Conservation (phyloP, 1,140 invertebrate species). For the Eueides isabella region DNA sequence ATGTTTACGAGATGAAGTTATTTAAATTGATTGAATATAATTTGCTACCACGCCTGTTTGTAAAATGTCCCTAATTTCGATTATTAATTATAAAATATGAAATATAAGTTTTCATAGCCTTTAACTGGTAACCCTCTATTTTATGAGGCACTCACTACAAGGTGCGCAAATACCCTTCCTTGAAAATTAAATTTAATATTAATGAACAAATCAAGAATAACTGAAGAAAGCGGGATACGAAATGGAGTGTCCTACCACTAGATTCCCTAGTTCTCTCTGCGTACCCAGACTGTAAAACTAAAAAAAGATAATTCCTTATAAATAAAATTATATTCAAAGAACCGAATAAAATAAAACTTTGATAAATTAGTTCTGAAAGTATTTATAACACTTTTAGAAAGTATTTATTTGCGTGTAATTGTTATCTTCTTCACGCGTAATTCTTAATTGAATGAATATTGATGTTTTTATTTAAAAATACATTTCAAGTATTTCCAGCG, state of each 20-base stretch:
- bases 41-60: constrained; percentile 11
- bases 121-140: too few relatives aligned
- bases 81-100: background rate
- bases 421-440: constrained; percentile 40
- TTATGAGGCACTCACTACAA: too few relatives aligned
- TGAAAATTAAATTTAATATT: too few relatives aligned
- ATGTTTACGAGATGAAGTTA: constrained; percentile 18
- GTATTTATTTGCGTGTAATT: constrained; percentile 21
- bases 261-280: too few relatives aligned
- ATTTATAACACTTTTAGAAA: constrained; percentile 12
- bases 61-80: background rate
- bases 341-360: background rate
- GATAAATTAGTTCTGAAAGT: background rate
- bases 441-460: constrained; percentile 38
- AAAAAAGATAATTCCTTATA: too few relatives aligned
- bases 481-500: constrained; percentile 39
- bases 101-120: too few relatives aligned
- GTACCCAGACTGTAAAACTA: too few relatives aligned
- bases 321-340: too few relatives aligned
- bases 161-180: too few relatives aligned
- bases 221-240: too few relatives aligned
- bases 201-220: too few relatives aligned
- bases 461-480: constrained; percentile 41
- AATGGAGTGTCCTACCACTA: too few relatives aligned
- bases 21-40: constrained; percentile 23